Percentiles rank a stretch among this genome's conserved stretches.
Conservation (phyloP, 2,797 vertebrate species). For the Carduelis carduelis region DNA sequence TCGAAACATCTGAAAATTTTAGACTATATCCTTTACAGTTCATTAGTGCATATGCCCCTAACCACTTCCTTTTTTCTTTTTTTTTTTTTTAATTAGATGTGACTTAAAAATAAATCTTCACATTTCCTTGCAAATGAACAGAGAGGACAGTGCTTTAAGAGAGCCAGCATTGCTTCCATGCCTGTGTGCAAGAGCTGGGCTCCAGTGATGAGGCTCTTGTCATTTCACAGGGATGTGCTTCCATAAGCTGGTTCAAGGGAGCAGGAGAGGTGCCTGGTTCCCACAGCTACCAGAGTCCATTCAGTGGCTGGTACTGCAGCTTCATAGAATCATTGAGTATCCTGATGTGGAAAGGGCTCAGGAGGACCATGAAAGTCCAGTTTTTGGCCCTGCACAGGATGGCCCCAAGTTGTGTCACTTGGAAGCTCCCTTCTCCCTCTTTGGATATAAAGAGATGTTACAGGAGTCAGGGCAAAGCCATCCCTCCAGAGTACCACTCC, state of each 20-base stretch:
- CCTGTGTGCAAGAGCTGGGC: background rate
- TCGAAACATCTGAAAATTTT: background rate
- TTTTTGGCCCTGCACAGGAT: background rate
- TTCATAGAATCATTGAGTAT: background rate
- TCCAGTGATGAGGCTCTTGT: background rate
- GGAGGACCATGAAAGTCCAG: background rate
- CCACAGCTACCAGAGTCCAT: background rate
- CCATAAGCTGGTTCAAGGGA: background rate
- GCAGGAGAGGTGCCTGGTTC: fast-evolving
- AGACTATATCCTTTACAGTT: background rate
- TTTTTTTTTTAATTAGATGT: background rate
- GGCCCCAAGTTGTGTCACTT: background rate
- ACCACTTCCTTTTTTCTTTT: background rate
- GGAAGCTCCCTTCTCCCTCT: background rate
- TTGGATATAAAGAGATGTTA: background rate
- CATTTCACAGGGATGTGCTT: background rate
- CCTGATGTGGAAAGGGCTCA: background rate
- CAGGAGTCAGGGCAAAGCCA: background rate
- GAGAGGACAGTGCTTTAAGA: background rate
- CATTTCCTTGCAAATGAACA: background rate
- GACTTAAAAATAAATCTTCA: background rate
- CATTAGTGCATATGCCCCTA: background rate
- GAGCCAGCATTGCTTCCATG: background rate
- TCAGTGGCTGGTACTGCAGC: background rate
- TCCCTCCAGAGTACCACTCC: background rate